These are phyloP conservation scores for Echinometra lucunter DNA, from an alignment of 53 echinoderm and acorn worm species.

Conservation along the genomic window DNA sequence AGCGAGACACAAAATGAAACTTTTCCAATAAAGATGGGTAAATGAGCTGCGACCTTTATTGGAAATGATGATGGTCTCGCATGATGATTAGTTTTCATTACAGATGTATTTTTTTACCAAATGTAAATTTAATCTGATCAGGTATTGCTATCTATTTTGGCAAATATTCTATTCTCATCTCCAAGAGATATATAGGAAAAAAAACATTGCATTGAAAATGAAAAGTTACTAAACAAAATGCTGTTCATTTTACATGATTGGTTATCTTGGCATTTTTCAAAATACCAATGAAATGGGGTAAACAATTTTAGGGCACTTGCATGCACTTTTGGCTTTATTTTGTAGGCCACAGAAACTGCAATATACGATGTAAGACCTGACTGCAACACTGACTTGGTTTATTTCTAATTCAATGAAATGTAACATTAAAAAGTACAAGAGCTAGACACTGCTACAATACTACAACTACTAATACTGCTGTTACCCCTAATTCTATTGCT, in stretches of 20 bases:
- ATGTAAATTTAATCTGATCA: neutral
- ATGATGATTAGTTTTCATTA: slow-evolving; percentile 19
- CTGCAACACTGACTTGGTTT: too few relatives aligned
- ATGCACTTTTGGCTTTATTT: neutral
- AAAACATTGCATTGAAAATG: neutral
- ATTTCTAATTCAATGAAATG: too few relatives aligned
- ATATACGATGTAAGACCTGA: too few relatives aligned
- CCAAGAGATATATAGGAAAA: neutral
- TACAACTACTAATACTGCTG: too few relatives aligned
- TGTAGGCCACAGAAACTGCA: neutral
- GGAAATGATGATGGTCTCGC: neutral
- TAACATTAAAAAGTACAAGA: too few relatives aligned
- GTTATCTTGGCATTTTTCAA: neutral
- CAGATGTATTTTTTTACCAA: slow-evolving; percentile 12
- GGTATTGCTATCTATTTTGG: neutral
- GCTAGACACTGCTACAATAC: too few relatives aligned
- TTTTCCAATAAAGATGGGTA: slow-evolving; percentile 29
- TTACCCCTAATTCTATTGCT: too few relatives aligned
- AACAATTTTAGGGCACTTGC: neutral
- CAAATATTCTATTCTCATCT: neutral
- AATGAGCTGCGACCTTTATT: slow-evolving; percentile 40
- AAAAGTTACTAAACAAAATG: neutral
- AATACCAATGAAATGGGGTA: neutral
- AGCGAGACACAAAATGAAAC: slow-evolving; percentile 31
- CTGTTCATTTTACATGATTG: neutral